phyloP scores from a whole-genome alignment of 2,797 vertebrate genomes.

The Orientallactaga sibirica region DNA sequence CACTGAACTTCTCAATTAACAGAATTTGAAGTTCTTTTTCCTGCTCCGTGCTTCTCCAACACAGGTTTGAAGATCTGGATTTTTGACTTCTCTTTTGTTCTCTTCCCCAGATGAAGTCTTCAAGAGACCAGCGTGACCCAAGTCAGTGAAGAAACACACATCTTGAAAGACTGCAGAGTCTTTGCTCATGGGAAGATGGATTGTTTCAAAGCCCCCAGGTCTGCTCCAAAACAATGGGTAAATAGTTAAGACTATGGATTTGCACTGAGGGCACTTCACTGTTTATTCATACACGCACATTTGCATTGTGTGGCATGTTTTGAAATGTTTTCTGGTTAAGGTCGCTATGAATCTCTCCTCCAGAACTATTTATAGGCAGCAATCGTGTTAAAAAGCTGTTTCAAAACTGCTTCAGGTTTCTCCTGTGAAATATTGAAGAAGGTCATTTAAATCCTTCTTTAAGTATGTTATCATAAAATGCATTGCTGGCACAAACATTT shows the following conservation, averaged over 20 bases:
- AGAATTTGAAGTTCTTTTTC: neutral
- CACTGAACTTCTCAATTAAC: neutral
- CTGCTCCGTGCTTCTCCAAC: neutral
- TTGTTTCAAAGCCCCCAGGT: neutral
- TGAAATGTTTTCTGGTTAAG: neutral
- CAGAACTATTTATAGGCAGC: neutral
- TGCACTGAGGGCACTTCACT: neutral
- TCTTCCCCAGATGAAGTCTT: neutral
- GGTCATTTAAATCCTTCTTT: neutral
- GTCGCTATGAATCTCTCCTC: neutral
- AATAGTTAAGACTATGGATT: neutral
- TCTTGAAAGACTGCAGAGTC: neutral
- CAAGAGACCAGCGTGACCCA: neutral
- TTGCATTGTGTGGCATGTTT: neutral
- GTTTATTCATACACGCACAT: neutral
- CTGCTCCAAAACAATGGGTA: neutral
- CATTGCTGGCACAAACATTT: slow-evolving; percentile 14
- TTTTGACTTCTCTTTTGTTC: neutral
- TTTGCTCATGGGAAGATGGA: neutral
- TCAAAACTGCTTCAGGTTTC: slow-evolving; percentile 57
- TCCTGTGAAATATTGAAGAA: neutral
- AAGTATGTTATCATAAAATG: slow-evolving; percentile 22
- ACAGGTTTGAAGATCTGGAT: neutral
- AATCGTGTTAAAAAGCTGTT: slow-evolving; percentile 9
- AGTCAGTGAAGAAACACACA: neutral